Conservation (phyloP, 2,797 vertebrate genomes). For the Micropoecilia bifurca region DNA sequence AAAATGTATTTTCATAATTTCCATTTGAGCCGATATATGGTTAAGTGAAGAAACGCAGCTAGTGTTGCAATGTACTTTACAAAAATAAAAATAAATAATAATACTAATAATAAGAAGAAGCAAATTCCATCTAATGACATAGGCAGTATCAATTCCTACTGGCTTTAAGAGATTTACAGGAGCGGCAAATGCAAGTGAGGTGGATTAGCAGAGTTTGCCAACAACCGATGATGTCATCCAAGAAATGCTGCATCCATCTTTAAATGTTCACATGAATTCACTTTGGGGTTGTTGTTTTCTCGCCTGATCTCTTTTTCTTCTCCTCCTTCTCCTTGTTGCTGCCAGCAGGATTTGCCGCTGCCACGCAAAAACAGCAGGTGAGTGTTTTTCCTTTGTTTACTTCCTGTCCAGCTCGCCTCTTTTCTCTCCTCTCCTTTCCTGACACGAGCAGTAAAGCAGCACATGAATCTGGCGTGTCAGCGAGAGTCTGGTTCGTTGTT, state of each 20-base stretch:
- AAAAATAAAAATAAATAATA: no score
- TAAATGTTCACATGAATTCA: background rate
- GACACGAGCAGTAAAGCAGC: background rate
- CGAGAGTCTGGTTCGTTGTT: slow-evolving; percentile 24
- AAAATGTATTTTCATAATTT: no score
- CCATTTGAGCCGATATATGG: no score
- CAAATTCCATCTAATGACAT: background rate
- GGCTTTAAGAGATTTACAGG: background rate
- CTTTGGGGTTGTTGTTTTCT: background rate
- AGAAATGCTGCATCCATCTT: background rate
- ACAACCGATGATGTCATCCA: background rate
- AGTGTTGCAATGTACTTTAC: no score
- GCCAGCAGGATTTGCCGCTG: slow-evolving; percentile 90
- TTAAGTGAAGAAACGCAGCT: no score
- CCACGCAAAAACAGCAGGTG: slow-evolving; percentile 92
- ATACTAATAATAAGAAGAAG: background rate
- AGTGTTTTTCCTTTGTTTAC: slow-evolving; percentile 53
- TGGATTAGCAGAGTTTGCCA: background rate
- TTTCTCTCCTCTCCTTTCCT: slow-evolving; percentile 14
- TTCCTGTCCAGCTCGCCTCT: background rate
- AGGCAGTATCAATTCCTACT: background rate
- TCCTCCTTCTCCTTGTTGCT: slow-evolving; percentile 62
- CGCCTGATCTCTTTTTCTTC: slow-evolving; percentile 68
- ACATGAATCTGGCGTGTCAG: background rate
- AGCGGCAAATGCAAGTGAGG: background rate